A percentile compares a stretch with the other conserved stretches of the same genome.
These are phyloP conservation scores for Neoniphon sammara DNA, from an alignment of 2,797 vertebrate species.

Conservation along the genomic window DNA sequence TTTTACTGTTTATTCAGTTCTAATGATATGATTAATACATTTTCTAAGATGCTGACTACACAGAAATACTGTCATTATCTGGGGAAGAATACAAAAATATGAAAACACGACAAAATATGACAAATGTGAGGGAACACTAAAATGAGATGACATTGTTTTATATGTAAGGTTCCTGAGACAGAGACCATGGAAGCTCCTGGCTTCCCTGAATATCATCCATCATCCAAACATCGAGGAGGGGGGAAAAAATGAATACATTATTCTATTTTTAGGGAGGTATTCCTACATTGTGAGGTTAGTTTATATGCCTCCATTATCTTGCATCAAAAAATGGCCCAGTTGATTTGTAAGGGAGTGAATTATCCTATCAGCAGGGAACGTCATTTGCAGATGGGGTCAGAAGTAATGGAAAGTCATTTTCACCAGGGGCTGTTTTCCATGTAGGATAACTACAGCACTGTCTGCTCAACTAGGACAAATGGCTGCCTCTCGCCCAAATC, in stretches of 20 bases:
- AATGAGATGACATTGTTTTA: slow-evolving; percentile 54
- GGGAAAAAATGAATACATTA: slow-evolving; percentile 49
- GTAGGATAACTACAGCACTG: slow-evolving; percentile 40
- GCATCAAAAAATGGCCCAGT: slow-evolving; percentile 20
- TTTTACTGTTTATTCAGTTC: slow-evolving; percentile 49
- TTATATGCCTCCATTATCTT: slow-evolving; percentile 52
- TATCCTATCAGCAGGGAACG: slow-evolving; percentile 67
- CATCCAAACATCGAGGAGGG: slow-evolving; percentile 51
- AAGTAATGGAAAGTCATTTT: slow-evolving; percentile 82
- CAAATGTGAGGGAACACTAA: slow-evolving; percentile 21
- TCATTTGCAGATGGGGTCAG: slow-evolving; percentile 72
- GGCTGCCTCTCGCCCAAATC: slow-evolving; percentile 59
- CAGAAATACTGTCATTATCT: slow-evolving; percentile 45
- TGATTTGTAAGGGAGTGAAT: slow-evolving; percentile 53
- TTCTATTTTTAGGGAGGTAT: slow-evolving; percentile 63
- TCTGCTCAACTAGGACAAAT: slow-evolving; percentile 72
- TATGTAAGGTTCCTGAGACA: slow-evolving; percentile 37
- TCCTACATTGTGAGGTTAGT: slow-evolving; percentile 49
- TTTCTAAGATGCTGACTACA: slow-evolving; percentile 57
- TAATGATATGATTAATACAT: slow-evolving; percentile 64
- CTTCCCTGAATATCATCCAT: slow-evolving; percentile 68
- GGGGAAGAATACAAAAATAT: slow-evolving; percentile 24
- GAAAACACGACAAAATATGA: slow-evolving; percentile 48
- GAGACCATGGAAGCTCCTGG: slow-evolving; percentile 28
- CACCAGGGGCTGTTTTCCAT: slow-evolving; percentile 78